Evolutionary conservation across 2,888 invertebrate genomes (phyloP).

Genomic region (Adelognathus sp.): DNA sequence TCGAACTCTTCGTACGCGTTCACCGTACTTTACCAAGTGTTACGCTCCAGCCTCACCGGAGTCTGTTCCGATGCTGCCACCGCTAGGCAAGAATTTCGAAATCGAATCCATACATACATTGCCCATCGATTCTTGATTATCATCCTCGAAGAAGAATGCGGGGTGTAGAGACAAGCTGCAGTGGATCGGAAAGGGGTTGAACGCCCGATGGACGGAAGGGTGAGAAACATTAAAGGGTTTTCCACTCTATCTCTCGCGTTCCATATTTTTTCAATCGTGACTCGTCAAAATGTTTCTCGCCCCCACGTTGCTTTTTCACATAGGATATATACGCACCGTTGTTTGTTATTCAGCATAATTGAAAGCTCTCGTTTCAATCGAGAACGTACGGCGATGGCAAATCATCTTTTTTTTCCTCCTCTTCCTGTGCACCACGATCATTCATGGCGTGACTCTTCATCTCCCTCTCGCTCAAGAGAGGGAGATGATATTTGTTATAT

Average conservation of each 20-base stretch:
- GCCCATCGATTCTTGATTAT: slow-evolving; percentile 47
- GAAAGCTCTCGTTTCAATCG: slow-evolving; percentile 56
- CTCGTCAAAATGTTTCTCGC: slow-evolving; percentile 37
- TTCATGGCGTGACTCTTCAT: slow-evolving; percentile 57
- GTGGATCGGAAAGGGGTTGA: slow-evolving; percentile 35
- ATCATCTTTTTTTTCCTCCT: slow-evolving; percentile 38
- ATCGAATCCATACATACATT: slow-evolving; percentile 34
- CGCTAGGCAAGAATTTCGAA: background rate
- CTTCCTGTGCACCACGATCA: slow-evolving; percentile 23
- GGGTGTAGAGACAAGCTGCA: slow-evolving; percentile 26
- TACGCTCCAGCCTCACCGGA: background rate
- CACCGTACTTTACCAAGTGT: background rate
- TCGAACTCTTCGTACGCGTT: slow-evolving; percentile 58
- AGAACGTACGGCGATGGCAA: slow-evolving; percentile 41
- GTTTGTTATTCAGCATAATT: slow-evolving; percentile 64
- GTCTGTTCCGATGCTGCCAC: slow-evolving; percentile 16
- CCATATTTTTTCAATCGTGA: slow-evolving; percentile 47
- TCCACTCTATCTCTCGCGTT: slow-evolving; percentile 36
- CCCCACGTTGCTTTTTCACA: slow-evolving; percentile 28
- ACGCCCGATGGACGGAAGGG: slow-evolving; percentile 49
- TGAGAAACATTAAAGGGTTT: slow-evolving; percentile 43
- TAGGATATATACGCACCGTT: slow-evolving; percentile 44
- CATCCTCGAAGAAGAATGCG: slow-evolving; percentile 26
- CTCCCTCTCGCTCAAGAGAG: slow-evolving; percentile 6
- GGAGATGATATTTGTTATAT: slow-evolving; percentile 6